Percentiles rank a stretch among this genome's conserved stretches.
Conservation (phyloP, 2,888 invertebrate genomes). For the Dynastes maya region DNA sequence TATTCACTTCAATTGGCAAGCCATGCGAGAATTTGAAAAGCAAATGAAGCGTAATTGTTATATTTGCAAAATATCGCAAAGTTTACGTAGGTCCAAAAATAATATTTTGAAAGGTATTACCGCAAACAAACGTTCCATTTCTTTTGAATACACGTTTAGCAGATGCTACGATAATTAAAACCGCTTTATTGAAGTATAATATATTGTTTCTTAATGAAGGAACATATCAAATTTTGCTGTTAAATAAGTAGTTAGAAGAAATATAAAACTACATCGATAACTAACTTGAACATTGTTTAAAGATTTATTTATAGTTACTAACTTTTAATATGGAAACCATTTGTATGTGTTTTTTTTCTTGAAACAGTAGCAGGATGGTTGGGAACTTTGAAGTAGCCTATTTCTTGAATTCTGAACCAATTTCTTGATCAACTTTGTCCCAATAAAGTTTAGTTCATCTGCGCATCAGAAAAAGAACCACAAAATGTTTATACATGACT, state of each 20-base stretch:
- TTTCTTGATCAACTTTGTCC: too few relatives aligned
- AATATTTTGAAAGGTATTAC: conserved; percentile 9
- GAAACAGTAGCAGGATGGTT: too few relatives aligned
- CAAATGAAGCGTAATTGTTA: conserved; percentile 19
- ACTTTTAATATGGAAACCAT: too few relatives aligned
- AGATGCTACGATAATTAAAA: neutral
- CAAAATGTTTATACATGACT: neutral
- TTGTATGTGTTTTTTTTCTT: too few relatives aligned
- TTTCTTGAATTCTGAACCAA: too few relatives aligned
- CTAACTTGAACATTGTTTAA: too few relatives aligned
- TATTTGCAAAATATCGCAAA: conserved; percentile 14
- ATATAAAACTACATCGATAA: too few relatives aligned
- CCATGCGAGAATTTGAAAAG: conserved; percentile 17
- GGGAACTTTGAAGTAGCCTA: too few relatives aligned
- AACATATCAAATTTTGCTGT: neutral
- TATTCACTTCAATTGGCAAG: neutral
- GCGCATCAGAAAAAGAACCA: neutral
- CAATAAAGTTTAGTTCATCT: too few relatives aligned
- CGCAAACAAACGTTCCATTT: neutral
- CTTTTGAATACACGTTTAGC: neutral
- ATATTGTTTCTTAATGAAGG: neutral
- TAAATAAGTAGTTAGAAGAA: too few relatives aligned
- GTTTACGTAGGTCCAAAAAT: conserved; percentile 16
- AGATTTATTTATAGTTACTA: too few relatives aligned
- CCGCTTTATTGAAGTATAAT: neutral